Evolutionary conservation across 2,113 vertebrate genomes (phyloP).

Genomic region (Tragelaphus scriptus): DNA sequence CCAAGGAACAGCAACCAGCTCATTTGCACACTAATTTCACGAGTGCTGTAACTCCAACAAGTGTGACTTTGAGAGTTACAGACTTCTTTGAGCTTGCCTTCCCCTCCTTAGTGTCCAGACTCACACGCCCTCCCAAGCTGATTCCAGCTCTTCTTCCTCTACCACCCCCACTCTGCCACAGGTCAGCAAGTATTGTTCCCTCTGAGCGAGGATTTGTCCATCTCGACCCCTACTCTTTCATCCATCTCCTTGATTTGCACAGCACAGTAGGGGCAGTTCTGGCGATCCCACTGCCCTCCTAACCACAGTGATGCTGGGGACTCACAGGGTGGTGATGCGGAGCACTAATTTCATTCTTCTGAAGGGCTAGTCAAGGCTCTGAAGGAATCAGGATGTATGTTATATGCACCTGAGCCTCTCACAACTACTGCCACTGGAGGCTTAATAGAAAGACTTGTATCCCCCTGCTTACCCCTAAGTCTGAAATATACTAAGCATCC

Average conservation of each 20-base stretch:
- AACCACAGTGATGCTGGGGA: background rate
- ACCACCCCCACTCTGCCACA: background rate
- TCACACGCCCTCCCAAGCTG: background rate
- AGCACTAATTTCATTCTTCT: background rate
- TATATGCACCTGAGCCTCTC: too few species aligned
- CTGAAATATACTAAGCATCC: background rate
- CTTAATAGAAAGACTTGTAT: background rate
- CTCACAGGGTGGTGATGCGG: rapidly evolving
- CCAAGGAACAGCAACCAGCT: background rate
- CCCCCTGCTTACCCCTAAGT: too few species aligned
- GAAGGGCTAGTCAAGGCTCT: background rate
- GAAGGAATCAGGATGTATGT: background rate
- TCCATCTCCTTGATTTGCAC: background rate
- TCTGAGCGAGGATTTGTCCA: background rate
- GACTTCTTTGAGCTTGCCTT: background rate
- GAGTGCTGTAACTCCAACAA: background rate
- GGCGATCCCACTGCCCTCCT: background rate
- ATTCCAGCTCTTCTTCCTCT: background rate
- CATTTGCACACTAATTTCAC: background rate
- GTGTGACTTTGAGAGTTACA: too few species aligned
- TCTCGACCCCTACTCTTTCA: background rate
- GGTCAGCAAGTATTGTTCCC: too few species aligned
- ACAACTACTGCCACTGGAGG: rapidly evolving
- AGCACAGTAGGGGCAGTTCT: background rate
- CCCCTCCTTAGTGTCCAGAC: too few species aligned